These are phyloP conservation scores for Pristis pectinata DNA, from an alignment of 2,797 vertebrate species.

Conservation along the genomic window DNA sequence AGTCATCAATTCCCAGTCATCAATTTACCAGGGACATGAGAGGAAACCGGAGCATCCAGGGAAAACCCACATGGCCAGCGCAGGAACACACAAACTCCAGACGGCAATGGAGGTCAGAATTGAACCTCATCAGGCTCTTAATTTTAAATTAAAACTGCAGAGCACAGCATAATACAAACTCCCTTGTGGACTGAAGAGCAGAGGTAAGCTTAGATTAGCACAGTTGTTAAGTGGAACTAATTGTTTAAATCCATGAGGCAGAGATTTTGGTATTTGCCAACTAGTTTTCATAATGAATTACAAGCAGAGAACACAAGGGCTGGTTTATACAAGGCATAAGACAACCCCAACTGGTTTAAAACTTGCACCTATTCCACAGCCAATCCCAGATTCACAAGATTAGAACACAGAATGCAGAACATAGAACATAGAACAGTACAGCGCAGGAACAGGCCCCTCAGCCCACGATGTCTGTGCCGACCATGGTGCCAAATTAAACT, in stretches of 20 bases:
- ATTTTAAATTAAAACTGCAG: neutral
- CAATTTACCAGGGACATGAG: no score
- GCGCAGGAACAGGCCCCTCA: no score
- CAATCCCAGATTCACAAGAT: neutral
- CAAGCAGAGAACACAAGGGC: neutral
- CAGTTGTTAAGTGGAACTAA: neutral
- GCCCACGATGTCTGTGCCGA: no score
- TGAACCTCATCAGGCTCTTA: neutral
- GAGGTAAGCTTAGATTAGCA: neutral
- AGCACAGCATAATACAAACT: neutral
- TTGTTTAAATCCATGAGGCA: neutral
- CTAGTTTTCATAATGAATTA: neutral
- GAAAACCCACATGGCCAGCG: no score
- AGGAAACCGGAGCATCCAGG: no score
- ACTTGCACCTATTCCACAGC: neutral
- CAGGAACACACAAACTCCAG: no score
- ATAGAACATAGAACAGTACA: no score
- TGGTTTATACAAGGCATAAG: neutral
- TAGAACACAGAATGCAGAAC: no score
- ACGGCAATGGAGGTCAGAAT: no score
- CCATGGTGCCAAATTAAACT: no score
- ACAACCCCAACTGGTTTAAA: neutral
- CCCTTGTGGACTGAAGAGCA: neutral
- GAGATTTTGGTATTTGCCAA: neutral
- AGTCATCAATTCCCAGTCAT: no score